phyloP scores from a whole-genome alignment of 2,888 invertebrate species.

The Macaria liturata region DNA sequence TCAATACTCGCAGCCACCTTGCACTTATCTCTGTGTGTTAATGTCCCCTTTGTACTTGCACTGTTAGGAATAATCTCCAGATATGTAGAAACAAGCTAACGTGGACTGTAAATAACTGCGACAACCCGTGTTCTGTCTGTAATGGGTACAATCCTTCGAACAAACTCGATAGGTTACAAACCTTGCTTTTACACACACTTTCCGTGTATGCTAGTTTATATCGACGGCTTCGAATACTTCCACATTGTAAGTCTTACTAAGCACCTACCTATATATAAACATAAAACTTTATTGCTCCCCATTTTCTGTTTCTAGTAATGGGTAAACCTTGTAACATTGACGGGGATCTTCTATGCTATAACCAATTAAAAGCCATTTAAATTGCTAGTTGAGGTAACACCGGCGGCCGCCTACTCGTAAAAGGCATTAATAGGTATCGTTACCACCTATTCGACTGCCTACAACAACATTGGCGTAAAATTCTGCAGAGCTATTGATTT shows the following conservation, averaged over 20 bases:
- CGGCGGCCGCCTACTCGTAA: neutral
- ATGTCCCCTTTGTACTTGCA: slow-evolving; percentile 30
- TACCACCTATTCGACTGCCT: neutral
- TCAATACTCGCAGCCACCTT: slow-evolving; percentile 58
- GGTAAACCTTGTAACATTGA: slow-evolving; percentile 76
- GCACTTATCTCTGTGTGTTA: slow-evolving; percentile 33
- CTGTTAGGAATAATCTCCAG: slow-evolving; percentile 21
- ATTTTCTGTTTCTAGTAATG: slow-evolving; percentile 70
- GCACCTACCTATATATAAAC: slow-evolving; percentile 60
- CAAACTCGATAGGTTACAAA: slow-evolving; percentile 12
- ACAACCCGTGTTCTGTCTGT: slow-evolving; percentile 11
- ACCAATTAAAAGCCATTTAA: slow-evolving; percentile 58
- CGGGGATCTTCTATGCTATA: slow-evolving; percentile 56
- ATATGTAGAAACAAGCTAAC: slow-evolving; percentile 19
- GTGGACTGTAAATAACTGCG: slow-evolving; percentile 11
- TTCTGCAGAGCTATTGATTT: too few relatives aligned
- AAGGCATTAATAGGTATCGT: neutral
- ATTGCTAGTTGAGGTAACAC: slow-evolving; percentile 44
- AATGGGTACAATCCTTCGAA: slow-evolving; percentile 9
- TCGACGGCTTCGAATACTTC: slow-evolving; percentile 2
- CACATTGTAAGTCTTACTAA: slow-evolving; percentile 15
- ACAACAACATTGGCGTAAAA: neutral
- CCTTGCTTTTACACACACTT: slow-evolving; percentile 10
- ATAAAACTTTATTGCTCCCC: slow-evolving; percentile 69
- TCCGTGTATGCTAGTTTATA: slow-evolving; percentile 8